These are phyloP conservation scores for Myodes glareolus DNA, from an alignment of 2,113 vertebrate species.

Conservation along the genomic window DNA sequence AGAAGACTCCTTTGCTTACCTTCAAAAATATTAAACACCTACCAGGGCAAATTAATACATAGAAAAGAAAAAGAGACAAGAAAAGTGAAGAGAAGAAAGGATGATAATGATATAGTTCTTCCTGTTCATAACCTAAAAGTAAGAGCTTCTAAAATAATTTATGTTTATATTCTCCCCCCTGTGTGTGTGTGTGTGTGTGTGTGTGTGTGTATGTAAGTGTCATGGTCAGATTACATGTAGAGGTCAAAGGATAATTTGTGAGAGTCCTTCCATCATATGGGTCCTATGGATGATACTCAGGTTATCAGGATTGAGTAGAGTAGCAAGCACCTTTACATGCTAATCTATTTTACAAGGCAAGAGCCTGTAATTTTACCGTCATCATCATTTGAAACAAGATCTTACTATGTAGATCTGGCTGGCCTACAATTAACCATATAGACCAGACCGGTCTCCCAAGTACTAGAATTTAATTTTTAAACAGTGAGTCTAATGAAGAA, in stretches of 20 bases:
- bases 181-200: no score
- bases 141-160: neutral
- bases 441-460: neutral
- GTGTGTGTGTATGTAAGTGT: neutral
- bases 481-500: neutral
- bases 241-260: neutral
- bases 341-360: neutral
- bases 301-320: neutral
- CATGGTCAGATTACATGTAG: neutral
- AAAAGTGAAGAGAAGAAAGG: neutral
- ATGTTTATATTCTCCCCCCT: neutral
- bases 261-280: neutral
- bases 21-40: neutral
- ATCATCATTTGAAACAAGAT: neutral
- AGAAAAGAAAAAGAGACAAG: neutral
- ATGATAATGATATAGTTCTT: neutral
- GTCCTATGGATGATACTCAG: neutral
- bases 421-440: neutral
- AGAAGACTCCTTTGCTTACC: neutral
- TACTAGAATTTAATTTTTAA: neutral
- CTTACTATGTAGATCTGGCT: neutral
- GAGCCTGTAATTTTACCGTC: neutral
- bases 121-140: neutral
- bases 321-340: neutral
- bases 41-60: neutral